Percentiles rank a stretch among this genome's conserved stretches.
Evolutionary conservation across 2,113 vertebrate species (phyloP).

Genomic region (Euleptes europaea): DNA sequence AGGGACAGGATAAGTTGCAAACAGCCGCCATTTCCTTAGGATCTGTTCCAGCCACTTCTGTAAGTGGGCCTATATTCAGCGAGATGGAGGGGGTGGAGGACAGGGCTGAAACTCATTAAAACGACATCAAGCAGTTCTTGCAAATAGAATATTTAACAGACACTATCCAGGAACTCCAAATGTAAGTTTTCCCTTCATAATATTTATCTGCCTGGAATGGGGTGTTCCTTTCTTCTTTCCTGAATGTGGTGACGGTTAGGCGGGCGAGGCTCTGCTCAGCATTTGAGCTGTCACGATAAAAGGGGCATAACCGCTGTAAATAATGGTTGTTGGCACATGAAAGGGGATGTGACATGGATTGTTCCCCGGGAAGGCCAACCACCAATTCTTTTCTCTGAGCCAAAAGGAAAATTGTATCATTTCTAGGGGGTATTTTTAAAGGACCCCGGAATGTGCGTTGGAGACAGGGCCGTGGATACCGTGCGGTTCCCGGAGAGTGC

Average conservation of each 20-base stretch:
- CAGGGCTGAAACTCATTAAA: slow-evolving; percentile 56
- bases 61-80: background rate
- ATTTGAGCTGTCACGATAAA: slow-evolving; percentile 70
- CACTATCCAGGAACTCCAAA: slow-evolving; percentile 46
- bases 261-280: slow-evolving; percentile 62
- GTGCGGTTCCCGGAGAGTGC: background rate
- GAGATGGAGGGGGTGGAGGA: slow-evolving; percentile 14
- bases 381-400: slow-evolving; percentile 51
- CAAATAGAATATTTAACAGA: slow-evolving; percentile 51
- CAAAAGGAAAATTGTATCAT: slow-evolving; percentile 46
- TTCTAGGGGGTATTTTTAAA: slow-evolving; percentile 62
- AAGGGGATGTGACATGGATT: slow-evolving; percentile 61
- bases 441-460: background rate
- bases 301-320: slow-evolving; percentile 70
- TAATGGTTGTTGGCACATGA: slow-evolving; percentile 71
- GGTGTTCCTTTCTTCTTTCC: slow-evolving; percentile 27
- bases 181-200: slow-evolving; percentile 55
- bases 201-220: slow-evolving; percentile 60
- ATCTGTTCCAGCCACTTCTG: slow-evolving; percentile 32
- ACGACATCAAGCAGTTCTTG: slow-evolving; percentile 50
- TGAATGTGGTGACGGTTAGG: slow-evolving; percentile 62
- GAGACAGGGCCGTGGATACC: background rate
- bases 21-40: slow-evolving; percentile 33
- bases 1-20: slow-evolving; percentile 38
- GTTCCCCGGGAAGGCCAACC: slow-evolving; percentile 59